phyloP scores from a whole-genome alignment of 2,113 vertebrate genomes.

The Brachyhypopomus gauderio region DNA sequence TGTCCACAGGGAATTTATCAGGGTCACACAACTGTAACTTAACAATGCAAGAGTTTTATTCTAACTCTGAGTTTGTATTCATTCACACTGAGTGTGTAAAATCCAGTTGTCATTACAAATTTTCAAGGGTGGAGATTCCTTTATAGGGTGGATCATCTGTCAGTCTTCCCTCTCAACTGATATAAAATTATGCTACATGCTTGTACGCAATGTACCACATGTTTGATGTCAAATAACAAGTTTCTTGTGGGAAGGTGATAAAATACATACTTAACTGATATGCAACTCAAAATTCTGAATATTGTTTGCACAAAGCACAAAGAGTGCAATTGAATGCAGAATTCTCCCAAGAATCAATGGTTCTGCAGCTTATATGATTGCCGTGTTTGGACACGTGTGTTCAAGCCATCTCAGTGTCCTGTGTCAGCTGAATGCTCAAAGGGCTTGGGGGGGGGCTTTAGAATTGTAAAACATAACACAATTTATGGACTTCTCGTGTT shows the following conservation, averaged over 20 bases:
- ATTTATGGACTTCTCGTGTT: conserved; percentile 61
- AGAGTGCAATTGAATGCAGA: neutral
- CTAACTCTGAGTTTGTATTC: neutral
- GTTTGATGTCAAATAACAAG: neutral
- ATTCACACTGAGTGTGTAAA: neutral
- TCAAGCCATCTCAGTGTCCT: conserved; percentile 1
- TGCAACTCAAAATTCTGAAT: too few relatives aligned
- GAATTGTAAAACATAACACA: conserved; percentile 46
- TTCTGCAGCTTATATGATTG: neutral
- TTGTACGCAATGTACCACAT: neutral
- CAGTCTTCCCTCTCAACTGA: neutral
- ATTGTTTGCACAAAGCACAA: too few relatives aligned
- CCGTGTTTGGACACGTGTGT: conserved; percentile 8
- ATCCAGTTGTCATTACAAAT: neutral
- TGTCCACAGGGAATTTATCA: neutral
- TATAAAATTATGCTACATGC: neutral
- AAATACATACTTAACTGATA: neutral
- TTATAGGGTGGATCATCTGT: neutral
- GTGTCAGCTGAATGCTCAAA: conserved; percentile 52
- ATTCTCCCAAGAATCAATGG: neutral
- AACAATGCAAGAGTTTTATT: neutral
- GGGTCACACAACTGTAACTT: conserved; percentile 13
- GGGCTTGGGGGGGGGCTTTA: conserved; percentile 53
- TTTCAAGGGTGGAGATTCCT: neutral
- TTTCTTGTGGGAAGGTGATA: neutral